These are phyloP conservation scores for Mesorhabditis belari DNA, from an alignment of 2,888 invertebrate genomes.

Conservation along the genomic window DNA sequence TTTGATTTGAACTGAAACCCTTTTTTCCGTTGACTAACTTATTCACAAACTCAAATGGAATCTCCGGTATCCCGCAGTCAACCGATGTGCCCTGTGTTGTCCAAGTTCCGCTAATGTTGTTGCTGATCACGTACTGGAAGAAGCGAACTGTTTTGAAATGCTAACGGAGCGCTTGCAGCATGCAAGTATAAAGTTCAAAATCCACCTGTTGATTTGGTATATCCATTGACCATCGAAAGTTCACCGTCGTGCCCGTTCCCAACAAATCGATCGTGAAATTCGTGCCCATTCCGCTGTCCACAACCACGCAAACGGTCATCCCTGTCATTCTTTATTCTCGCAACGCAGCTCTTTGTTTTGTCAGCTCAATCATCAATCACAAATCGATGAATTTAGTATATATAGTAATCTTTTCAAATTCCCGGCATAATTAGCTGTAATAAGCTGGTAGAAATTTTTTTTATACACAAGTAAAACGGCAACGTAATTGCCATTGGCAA, in stretches of 20 bases:
- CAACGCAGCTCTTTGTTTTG: too few relatives aligned
- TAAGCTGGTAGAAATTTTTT: too few relatives aligned
- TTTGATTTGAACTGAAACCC: not conserved
- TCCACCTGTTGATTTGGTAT: not conserved
- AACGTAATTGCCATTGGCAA: too few relatives aligned
- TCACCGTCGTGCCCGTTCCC: not conserved
- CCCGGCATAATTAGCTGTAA: too few relatives aligned
- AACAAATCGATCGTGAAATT: not conserved
- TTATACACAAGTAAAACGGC: too few relatives aligned
- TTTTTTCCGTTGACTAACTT: not conserved
- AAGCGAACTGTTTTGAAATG: not conserved
- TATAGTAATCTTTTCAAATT: too few relatives aligned
- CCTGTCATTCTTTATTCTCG: too few relatives aligned
- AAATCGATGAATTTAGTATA: too few relatives aligned
- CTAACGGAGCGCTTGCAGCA: not conserved
- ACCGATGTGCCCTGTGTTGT: not conserved
- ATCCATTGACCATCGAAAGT: not conserved
- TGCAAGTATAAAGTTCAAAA: not conserved
- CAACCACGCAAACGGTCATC: not conserved
- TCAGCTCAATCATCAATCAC: too few relatives aligned
- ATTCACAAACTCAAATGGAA: not conserved
- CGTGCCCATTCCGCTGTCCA: not conserved
- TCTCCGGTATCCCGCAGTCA: not conserved
- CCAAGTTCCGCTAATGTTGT: not conserved
- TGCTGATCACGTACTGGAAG: not conserved